These are phyloP conservation scores for Allygus modestus DNA, from an alignment of 2,888 invertebrate species.

Conservation along the genomic window DNA sequence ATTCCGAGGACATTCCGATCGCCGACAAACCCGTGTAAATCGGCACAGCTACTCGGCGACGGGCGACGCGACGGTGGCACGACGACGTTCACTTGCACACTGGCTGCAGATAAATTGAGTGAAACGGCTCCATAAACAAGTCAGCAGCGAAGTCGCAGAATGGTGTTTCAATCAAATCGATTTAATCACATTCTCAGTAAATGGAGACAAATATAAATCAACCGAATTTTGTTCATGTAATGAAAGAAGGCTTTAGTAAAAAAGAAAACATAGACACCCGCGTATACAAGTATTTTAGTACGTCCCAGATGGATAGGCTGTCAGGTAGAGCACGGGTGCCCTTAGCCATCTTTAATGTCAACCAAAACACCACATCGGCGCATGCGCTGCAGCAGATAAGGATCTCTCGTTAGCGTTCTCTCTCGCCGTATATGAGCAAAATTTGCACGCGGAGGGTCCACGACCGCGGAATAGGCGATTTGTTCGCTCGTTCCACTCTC, in stretches of 20 bases:
- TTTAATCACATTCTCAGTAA: neutral
- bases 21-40: conserved; percentile 16
- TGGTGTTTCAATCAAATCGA: neutral
- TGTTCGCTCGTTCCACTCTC: neutral
- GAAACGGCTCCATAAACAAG: conserved; percentile 18
- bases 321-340: neutral
- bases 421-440: conserved; percentile 39
- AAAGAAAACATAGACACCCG: too few relatives aligned
- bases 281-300: too few relatives aligned
- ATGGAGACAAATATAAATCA: too few relatives aligned
- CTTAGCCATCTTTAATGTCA: conserved; percentile 10
- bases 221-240: too few relatives aligned
- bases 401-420: conserved; percentile 26
- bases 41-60: neutral
- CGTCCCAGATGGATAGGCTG: too few relatives aligned
- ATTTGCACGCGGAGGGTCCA: conserved; percentile 41
- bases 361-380: neutral
- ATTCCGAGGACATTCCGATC: conserved; percentile 26
- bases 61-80: neutral
- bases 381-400: neutral
- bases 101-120: neutral
- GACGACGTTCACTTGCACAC: neutral
- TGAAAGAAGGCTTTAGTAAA: too few relatives aligned
- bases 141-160: neutral
- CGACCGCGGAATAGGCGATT: conserved; percentile 1